Evolutionary conservation across 2,113 vertebrate genomes (phyloP).

Genomic region (Cinclus cinclus): DNA sequence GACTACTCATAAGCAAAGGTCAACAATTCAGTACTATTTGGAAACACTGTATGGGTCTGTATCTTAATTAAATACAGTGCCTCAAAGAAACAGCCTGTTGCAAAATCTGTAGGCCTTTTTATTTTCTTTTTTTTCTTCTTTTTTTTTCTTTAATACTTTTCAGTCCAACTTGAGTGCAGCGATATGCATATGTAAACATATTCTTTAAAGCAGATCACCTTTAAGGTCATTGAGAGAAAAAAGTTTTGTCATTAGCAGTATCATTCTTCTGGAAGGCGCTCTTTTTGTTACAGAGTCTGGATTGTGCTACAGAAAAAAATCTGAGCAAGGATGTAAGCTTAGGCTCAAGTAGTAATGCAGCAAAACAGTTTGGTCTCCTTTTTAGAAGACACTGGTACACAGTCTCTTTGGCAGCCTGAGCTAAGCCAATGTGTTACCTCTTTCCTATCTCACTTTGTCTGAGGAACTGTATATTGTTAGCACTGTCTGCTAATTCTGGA

Average conservation of each 20-base stretch:
- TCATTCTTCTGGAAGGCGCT: slow-evolving; percentile 78
- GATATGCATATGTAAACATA: slow-evolving; percentile 98
- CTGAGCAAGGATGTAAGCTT: slow-evolving; percentile 82
- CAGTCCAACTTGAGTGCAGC: slow-evolving; percentile 87
- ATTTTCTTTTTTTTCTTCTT: neutral
- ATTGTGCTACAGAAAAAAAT: slow-evolving; percentile 87
- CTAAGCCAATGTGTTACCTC: slow-evolving; percentile 90
- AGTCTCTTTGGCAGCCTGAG: slow-evolving; percentile 82
- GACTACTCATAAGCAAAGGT: slow-evolving; percentile 86
- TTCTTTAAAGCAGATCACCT: slow-evolving; percentile 90
- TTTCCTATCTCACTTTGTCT: slow-evolving; percentile 98
- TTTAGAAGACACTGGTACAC: slow-evolving; percentile 68
- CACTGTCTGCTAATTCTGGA: slow-evolving; percentile 96
- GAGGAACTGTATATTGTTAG: slow-evolving; percentile 97
- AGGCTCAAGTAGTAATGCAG: slow-evolving; percentile 83
- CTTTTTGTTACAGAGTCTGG: slow-evolving; percentile 73
- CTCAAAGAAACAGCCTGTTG: slow-evolving; percentile 76
- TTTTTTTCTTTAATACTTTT: slow-evolving; percentile 66
- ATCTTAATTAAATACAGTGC: slow-evolving; percentile 75
- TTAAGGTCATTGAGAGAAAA: slow-evolving; percentile 87
- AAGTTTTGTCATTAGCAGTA: slow-evolving; percentile 75
- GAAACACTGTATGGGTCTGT: slow-evolving; percentile 74
- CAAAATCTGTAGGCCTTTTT: slow-evolving; percentile 73
- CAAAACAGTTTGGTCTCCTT: slow-evolving; percentile 82
- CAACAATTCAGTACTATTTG: slow-evolving; percentile 80